Conservation (phyloP, 2,797 vertebrate genomes). For the Galagoides demidoff region DNA sequence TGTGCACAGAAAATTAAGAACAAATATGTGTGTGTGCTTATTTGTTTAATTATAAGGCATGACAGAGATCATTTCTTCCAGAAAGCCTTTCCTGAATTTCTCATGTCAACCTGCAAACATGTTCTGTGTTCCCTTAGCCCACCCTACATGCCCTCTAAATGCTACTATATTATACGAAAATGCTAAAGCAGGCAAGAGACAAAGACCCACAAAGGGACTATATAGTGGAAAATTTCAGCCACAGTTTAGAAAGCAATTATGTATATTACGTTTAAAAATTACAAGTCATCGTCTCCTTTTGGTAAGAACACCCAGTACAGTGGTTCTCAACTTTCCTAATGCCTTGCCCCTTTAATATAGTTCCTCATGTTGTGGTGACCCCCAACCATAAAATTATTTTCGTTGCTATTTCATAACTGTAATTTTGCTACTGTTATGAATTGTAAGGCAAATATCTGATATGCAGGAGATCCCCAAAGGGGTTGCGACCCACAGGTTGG, state of each 20-base stretch:
- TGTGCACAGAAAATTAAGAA: conserved; percentile 22
- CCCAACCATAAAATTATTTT: no score
- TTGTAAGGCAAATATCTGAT: no score
- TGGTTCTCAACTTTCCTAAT: no score
- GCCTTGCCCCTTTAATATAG: no score
- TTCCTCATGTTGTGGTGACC: no score
- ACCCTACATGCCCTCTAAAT: neutral
- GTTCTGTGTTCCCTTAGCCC: neutral
- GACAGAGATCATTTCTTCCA: conserved; percentile 31
- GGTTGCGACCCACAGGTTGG: no score
- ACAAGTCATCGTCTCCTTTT: neutral
- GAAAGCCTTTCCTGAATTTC: conserved; percentile 28
- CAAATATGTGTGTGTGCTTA: neutral
- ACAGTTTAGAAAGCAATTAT: neutral
- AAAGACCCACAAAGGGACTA: neutral
- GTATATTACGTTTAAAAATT: neutral
- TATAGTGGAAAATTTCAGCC: neutral
- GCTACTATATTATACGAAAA: neutral
- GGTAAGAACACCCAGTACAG: neutral
- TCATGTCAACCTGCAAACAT: neutral
- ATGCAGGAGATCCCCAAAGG: no score
- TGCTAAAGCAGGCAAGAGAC: neutral
- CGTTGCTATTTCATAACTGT: no score
- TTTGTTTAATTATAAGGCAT: conserved; percentile 18
- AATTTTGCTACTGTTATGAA: no score